Conservation (phyloP, 2,113 vertebrate species). For the Coregonus clupeaformis region DNA sequence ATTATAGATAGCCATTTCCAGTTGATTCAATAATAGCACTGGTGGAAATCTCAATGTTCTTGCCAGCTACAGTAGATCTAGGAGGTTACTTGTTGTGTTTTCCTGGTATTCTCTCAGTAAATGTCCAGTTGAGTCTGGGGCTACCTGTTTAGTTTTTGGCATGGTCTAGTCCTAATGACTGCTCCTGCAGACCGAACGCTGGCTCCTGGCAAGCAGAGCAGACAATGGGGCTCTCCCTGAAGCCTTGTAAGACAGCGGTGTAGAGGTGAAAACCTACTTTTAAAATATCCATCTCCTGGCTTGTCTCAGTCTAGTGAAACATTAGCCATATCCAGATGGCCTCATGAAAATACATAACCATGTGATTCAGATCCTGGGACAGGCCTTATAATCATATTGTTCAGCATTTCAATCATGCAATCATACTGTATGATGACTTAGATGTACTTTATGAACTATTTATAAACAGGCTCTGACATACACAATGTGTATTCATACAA, state of each 20-base stretch:
- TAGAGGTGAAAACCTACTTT: neutral
- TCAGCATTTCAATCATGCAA: neutral
- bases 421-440: no score
- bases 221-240: neutral
- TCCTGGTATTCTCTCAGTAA: neutral
- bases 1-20: neutral
- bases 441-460: neutral
- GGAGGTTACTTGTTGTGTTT: neutral
- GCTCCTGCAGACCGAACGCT: neutral
- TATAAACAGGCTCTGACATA: neutral
- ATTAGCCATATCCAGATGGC: neutral
- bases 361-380: neutral
- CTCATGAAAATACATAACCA: neutral
- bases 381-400: neutral
- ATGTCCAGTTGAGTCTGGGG: neutral
- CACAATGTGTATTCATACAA: neutral
- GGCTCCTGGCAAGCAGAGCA: neutral
- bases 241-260: conserved; percentile 5
- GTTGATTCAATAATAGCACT: neutral
- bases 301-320: neutral
- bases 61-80: neutral
- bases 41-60: neutral
- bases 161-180: neutral
- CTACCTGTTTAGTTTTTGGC: neutral
- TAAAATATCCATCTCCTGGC: neutral